Percentiles rank a stretch among this genome's conserved stretches.
Evolutionary conservation across 2,888 invertebrate species (phyloP).

Genomic region (Brachylomia viminalis): DNA sequence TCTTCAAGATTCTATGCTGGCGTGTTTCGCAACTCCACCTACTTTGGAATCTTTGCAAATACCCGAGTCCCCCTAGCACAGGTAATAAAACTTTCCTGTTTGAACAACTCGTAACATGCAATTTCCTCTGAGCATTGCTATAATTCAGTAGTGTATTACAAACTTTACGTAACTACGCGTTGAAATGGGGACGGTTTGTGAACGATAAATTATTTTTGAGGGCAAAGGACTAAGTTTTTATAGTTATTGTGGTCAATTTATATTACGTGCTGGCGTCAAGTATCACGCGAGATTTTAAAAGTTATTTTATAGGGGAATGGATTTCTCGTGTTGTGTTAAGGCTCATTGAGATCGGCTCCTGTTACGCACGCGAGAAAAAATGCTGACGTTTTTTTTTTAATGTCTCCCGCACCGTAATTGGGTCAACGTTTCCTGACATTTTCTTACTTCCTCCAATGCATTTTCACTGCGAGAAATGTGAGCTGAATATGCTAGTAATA

Average conservation of each 20-base stretch:
- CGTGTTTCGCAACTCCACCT: slow-evolving; percentile 45
- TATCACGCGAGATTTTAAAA: slow-evolving; percentile 75
- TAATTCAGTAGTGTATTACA: slow-evolving; percentile 68
- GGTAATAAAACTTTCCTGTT: slow-evolving; percentile 62
- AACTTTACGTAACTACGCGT: slow-evolving; percentile 61
- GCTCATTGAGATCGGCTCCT: slow-evolving; percentile 69
- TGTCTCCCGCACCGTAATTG: slow-evolving; percentile 64
- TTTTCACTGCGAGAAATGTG: slow-evolving; percentile 59
- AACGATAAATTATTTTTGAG: slow-evolving; percentile 68
- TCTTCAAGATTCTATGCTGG: slow-evolving; percentile 20
- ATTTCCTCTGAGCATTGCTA: slow-evolving; percentile 58
- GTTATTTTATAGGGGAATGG: slow-evolving; percentile 74
- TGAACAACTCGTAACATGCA: slow-evolving; percentile 63
- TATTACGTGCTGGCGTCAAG: slow-evolving; percentile 73
- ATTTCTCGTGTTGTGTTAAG: slow-evolving; percentile 57
- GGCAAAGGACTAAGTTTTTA: slow-evolving; percentile 70
- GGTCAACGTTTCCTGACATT: slow-evolving; percentile 70
- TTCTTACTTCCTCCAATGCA: slow-evolving; percentile 68
- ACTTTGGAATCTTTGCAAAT: slow-evolving; percentile 56
- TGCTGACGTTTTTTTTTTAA: slow-evolving; percentile 56
- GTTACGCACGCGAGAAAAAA: slow-evolving; percentile 76
- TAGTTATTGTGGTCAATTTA: slow-evolving; percentile 74
- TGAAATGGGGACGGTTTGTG: slow-evolving; percentile 68
- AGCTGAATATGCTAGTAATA: slow-evolving; percentile 49
- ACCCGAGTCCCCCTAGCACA: slow-evolving; percentile 30